Base-by-base conservation (phyloP, 2,113 vertebrate species). In the Cynocephalus volans region DNA sequence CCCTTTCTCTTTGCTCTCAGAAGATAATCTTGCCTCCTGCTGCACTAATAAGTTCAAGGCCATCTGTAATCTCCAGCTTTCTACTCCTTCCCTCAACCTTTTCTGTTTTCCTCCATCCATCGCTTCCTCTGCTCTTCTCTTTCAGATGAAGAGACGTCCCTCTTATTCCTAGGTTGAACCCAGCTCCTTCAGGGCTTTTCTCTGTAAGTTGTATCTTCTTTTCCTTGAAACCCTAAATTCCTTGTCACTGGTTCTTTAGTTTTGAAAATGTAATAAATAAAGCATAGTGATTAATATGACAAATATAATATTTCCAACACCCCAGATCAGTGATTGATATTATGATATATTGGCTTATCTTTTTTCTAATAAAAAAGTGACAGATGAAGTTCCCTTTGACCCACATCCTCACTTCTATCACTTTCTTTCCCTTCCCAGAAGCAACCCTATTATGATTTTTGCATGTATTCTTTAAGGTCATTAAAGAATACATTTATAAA, bases 251-350 rank as follows among this genome's bases (percentile, higher is more conserved):
- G 60, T 92, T 95, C 60, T 94, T 94, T 76, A 64, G 62, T 72
- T 90, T 82, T n/a, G 23, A 88, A 41, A 77, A 96, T 88, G n/a
- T 73, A 52, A 52, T 45, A 82, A 76, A 72, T 56, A 82, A 92
- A 70, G 60, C 80, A 65, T 52, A 96, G 58, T 54, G 18, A 50
- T 54, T 60, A 87, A 64, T 76, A 77, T n/a, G 58, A n/a, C 18
- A 56, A 52, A 52, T 64, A 81, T 5, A 41, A 19, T 76, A 8
- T 73, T 85, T 92, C 67, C 7, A 88, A 65, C 65, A 58, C 14
- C 14, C 69, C 77, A 52, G 70, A 73, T 24, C 48, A 14, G 70
- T 18, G 50, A 14, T 79, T 95, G 31, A 52, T 45, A 26, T 52
- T 80, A 92, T 14, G 26, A 96, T 60, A 60, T 5, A 80, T 31